A percentile compares a stretch with the other conserved stretches of the same genome.
Conservation (phyloP, 64 coral and sea anemone genomes). For the Cladopsammia gracilis region DNA sequence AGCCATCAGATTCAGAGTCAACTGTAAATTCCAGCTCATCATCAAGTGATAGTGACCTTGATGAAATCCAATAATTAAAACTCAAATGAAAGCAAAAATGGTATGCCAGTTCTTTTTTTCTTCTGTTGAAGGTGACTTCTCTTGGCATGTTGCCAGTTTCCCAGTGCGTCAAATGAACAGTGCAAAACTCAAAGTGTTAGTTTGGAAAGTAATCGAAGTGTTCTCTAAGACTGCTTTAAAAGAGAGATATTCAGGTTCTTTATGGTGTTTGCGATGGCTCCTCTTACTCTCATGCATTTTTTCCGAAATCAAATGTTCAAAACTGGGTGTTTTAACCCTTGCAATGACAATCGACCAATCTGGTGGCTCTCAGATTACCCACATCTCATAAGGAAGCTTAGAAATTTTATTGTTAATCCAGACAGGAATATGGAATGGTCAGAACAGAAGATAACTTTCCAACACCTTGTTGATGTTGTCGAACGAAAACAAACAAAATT, state of each 20-base stretch:
- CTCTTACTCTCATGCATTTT: conserved; percentile 19
- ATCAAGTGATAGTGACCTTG: neutral
- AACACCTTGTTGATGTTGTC: too few relatives aligned
- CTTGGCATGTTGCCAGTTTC: conserved; percentile 30
- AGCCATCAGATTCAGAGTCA: too few relatives aligned
- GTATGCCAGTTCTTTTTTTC: conserved; percentile 48
- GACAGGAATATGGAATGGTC: too few relatives aligned
- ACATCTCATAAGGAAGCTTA: conserved; percentile 20
- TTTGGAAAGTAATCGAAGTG: too few relatives aligned
- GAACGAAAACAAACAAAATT: too few relatives aligned
- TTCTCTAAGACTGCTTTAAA: too few relatives aligned
- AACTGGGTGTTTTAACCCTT: conserved; percentile 28
- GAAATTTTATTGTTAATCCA: neutral
- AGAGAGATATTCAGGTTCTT: neutral
- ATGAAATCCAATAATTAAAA: neutral
- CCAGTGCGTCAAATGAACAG: too few relatives aligned
- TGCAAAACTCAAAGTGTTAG: too few relatives aligned
- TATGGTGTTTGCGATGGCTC: conserved; percentile 38
- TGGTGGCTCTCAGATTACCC: conserved; percentile 43
- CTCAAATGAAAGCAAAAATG: conserved; percentile 18
- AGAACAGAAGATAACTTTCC: too few relatives aligned
- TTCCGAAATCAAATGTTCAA: neutral
- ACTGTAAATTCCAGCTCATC: too few relatives aligned
- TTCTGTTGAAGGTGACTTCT: conserved; percentile 28
- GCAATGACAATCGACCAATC: conserved; percentile 15